Percentiles rank a stretch among this genome's conserved stretches.
These are phyloP conservation scores for Araneus ventricosus DNA, from an alignment of 1,140 invertebrate genomes.

Conservation along the genomic window DNA sequence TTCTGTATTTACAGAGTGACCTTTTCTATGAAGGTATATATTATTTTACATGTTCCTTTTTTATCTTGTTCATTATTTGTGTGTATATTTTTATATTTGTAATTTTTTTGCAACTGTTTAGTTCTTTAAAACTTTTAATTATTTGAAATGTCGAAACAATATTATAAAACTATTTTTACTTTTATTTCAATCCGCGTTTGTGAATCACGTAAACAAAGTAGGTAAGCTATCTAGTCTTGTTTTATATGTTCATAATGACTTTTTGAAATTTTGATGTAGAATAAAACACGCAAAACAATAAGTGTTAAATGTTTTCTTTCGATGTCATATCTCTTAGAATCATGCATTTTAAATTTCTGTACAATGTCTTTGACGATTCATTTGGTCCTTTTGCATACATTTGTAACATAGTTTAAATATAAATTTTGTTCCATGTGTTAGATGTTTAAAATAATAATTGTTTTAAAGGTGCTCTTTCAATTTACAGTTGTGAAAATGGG, in stretches of 20 bases:
- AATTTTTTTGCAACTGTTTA: slow-evolving; percentile 32
- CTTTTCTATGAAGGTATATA: slow-evolving; percentile 48
- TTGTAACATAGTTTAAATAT: background rate
- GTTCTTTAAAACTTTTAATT: slow-evolving; percentile 8
- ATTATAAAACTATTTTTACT: background rate
- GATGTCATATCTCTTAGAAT: too few species aligned
- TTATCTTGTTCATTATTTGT: slow-evolving; percentile 11
- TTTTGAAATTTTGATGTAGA: background rate
- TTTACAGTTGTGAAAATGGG: too few species aligned
- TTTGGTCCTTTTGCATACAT: background rate
- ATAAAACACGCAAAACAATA: background rate
- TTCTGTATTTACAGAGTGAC: slow-evolving; percentile 61
- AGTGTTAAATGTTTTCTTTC: slow-evolving; percentile 15
- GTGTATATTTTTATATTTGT: slow-evolving; percentile 62
- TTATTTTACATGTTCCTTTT: slow-evolving; percentile 59
- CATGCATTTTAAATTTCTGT: too few species aligned
- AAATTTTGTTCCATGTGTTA: background rate
- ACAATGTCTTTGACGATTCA: background rate
- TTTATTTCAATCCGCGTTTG: slow-evolving; percentile 20
- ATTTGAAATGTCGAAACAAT: background rate
- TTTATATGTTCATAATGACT: background rate
- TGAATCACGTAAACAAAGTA: background rate
- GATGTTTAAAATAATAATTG: background rate
- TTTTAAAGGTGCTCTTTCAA: too few species aligned
- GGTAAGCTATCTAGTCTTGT: slow-evolving; percentile 26